Evolutionary conservation across 2,113 vertebrate genomes (phyloP), one percentile per base, ranked within the genome.

Genomic region (Coregonus clupeaformis): DNA sequence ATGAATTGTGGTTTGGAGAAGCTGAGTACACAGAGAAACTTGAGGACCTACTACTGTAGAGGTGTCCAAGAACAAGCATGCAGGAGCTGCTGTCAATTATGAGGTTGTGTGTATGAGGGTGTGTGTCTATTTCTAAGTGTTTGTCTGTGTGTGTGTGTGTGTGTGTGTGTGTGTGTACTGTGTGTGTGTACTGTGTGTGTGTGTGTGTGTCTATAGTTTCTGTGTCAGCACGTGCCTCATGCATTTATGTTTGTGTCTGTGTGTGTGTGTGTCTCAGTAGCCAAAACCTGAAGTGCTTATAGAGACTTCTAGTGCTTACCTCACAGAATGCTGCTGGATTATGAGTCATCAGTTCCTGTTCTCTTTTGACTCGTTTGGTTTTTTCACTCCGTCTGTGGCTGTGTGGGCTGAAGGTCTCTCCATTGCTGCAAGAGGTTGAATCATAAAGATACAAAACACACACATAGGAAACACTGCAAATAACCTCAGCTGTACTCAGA

Each of bases 281-380:
- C 57, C 60, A 14, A 68, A 68, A 68, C 71, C 3, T 0, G 57
- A 30, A 25, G 72, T 80, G 59, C 22, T 22, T n/a, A 3, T 18
- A 25, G 9, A 36, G 18, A 2, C 4, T 29, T 13, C 4, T 29
- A 45, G 20, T 82, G 69, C 45, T 60, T 30, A 47, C 69, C 29
- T 57, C 47, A 71, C 55, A 0, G 77, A 82, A 71, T 71, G 69
- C 20, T 75, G 1, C n/a, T 69, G 42, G 77, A 84, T 80, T 60
- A 69, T 83, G 88, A 89, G 72, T 86, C 83, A 89, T 75, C 67
- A 76, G 70, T 86, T 83, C 82, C 73, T 11, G 62, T 77, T 65
- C 63, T 9, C 13, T 29, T 30, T 30, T 30, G 60, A 63, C n/a
- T 62, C 24, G 2, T 3, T 3, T 6, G 14, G 0, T 3, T 36